phyloP scores from a whole-genome alignment of 2,888 invertebrate species.

The Steinernema hermaphroditum region DNA sequence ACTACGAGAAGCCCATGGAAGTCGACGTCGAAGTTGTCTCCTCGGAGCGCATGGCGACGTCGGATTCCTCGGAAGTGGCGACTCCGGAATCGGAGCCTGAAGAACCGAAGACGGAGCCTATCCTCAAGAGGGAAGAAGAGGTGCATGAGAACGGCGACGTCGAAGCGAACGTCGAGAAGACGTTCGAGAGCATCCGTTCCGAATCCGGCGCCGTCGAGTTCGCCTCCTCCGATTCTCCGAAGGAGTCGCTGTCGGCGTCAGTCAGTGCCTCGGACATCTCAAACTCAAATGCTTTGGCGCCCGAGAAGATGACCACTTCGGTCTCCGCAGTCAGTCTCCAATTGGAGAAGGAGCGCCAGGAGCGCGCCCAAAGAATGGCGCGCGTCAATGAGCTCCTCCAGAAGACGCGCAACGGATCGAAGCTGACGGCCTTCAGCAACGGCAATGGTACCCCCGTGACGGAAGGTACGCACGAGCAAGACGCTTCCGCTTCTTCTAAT shows the following conservation, averaged over 20 bases:
- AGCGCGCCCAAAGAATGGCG: conserved; percentile 15
- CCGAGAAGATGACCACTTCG: conserved; percentile 17
- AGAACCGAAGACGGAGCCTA: conserved; percentile 18
- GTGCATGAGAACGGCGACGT: not conserved
- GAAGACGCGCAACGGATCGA: conserved; percentile 23
- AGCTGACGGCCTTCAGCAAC: not conserved
- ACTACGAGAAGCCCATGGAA: conserved; percentile 11
- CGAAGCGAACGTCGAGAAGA: not conserved
- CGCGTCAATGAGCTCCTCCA: conserved; percentile 5
- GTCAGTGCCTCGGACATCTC: not conserved
- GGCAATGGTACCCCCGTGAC: conserved; percentile 10
- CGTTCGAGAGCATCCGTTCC: not conserved
- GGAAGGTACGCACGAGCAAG: not conserved
- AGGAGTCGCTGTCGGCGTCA: not conserved
- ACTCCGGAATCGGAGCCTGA: not conserved
- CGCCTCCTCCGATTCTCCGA: not conserved
- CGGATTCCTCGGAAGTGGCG: not conserved
- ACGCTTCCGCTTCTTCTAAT: not conserved
- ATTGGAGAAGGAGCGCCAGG: conserved; percentile 17
- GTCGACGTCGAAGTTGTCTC: conserved; percentile 15
- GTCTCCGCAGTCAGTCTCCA: not conserved
- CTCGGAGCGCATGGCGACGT: conserved; percentile 16
- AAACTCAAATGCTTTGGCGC: not conserved
- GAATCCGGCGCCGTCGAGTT: not conserved
- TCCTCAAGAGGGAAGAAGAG: not conserved